phyloP scores from a whole-genome alignment of 2,888 invertebrate species.

The Andrena bicolor region DNA sequence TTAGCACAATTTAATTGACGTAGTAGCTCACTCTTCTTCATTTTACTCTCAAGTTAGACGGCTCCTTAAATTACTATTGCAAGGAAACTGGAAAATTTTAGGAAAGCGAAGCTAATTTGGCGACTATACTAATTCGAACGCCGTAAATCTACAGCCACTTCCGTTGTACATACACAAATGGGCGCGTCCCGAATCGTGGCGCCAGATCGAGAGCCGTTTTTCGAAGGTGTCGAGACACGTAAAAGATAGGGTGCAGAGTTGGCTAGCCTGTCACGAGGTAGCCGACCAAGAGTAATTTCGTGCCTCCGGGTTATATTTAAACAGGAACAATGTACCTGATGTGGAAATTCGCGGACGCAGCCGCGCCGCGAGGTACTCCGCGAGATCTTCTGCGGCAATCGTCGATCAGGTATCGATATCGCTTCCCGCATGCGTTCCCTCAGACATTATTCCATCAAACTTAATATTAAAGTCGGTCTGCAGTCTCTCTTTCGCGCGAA shows the following conservation, averaged over 20 bases:
- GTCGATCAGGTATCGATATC: constrained; percentile 46
- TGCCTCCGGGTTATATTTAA: constrained; percentile 73
- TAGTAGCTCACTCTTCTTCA: too few species aligned
- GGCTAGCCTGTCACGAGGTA: constrained; percentile 69
- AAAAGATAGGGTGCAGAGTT: constrained; percentile 60
- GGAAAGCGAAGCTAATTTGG: background rate
- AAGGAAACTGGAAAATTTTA: background rate
- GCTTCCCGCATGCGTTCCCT: background rate
- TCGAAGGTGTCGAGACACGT: constrained; percentile 46
- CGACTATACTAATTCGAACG: background rate
- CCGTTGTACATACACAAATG: background rate
- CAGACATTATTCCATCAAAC: background rate
- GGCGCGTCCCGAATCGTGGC: constrained; percentile 20
- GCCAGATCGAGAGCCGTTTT: constrained; percentile 24
- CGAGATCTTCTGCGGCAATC: constrained; percentile 50
- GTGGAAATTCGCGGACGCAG: constrained; percentile 68
- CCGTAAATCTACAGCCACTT: constrained; percentile 11
- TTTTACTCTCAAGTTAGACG: too few species aligned
- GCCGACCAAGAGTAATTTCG: constrained; percentile 70
- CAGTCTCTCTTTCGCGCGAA: background rate
- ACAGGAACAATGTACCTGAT: constrained; percentile 72
- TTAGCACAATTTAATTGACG: too few species aligned
- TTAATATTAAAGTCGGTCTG: constrained; percentile 1
- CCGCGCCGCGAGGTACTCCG: constrained; percentile 50
- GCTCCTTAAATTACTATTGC: background rate